Conservation (phyloP, 2,113 vertebrate species). For the Neopipo cinnamomea region DNA sequence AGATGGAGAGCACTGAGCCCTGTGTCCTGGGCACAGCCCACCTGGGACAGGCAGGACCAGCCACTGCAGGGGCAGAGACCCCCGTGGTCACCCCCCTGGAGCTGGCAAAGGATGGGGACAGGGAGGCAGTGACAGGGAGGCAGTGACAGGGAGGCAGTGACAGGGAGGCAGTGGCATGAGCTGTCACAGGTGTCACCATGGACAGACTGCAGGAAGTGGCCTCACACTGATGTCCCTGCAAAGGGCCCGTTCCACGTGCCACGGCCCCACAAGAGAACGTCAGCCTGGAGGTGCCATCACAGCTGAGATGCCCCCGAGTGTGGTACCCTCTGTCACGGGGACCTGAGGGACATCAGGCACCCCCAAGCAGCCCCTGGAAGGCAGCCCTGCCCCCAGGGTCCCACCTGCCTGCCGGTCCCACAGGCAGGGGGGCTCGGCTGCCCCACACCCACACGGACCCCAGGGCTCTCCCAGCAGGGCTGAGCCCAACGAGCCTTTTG, state of each 20-base stretch:
- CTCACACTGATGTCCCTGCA: neutral
- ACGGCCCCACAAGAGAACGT: fast-evolving
- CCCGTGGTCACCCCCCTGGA: fast-evolving
- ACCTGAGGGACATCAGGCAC: neutral
- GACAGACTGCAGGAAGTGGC: fast-evolving
- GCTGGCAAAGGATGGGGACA: neutral
- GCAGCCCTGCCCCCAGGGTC: neutral
- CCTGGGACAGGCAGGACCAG: neutral
- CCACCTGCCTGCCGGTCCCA: neutral
- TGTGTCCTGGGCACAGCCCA: fast-evolving
- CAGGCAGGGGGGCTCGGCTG: neutral
- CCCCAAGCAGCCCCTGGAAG: neutral
- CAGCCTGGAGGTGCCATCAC: fast-evolving
- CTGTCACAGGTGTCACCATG: neutral
- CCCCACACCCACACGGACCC: neutral
- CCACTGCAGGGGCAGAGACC: neutral
- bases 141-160: neutral
- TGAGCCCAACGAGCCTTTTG: neutral
- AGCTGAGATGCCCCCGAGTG: fast-evolving
- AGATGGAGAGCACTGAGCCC: neutral
- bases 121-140: neutral
- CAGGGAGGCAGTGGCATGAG: neutral
- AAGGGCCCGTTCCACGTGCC: fast-evolving
- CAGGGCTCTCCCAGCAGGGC: neutral
- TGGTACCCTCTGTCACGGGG: neutral